Evolutionary conservation across 2,113 vertebrate species (phyloP), one percentile per base, ranked within the genome.

Genomic region (Gorsachius goisagi): DNA sequence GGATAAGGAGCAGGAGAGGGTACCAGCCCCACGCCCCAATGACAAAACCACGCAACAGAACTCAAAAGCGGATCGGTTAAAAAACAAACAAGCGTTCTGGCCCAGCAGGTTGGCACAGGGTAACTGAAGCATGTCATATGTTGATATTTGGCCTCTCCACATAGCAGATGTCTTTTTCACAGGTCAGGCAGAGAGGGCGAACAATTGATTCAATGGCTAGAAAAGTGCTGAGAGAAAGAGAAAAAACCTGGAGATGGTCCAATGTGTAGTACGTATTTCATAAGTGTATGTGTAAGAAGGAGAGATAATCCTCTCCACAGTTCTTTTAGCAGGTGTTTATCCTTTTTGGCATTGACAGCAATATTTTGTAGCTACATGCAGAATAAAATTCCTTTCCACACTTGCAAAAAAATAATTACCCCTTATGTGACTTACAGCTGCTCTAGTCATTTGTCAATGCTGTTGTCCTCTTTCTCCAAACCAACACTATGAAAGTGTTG

Each of bases 321-420:
- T 85, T 95, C 82, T 88, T 97, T 96, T 73, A 86, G 96, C 90
- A 96, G 95, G 80, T 91, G 92, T 76, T 96, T 97, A 94, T 96
- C 73, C 66, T 83, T 91, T 97, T 87, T 92, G 90, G 96, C 96
- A 89, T 77, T 26, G 41, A 74, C 92, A 97, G 95, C 68, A 96
- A 76, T 89, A 97, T 97, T 97, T 97, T 93, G 95, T 93, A 97
- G 89, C 62, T 95, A 87, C 81, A 85, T 30, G 85, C 45, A 88
- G 93, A 97, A 94, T 87, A 85, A 94, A 97, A 97, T n/a, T 95
- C 69, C 64, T 50, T 82, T 82, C 90, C 59, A 95, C 55, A 66
- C 66, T 95, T 69, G 53, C 53, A 92, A 91, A 94, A 94, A 95
- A 97, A 97, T 97, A 97, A 98, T 97, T 95, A 97, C 68, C 71